Evolutionary conservation across 2,797 vertebrate species (phyloP).

Genomic region (Eupleurogrammus muticus): DNA sequence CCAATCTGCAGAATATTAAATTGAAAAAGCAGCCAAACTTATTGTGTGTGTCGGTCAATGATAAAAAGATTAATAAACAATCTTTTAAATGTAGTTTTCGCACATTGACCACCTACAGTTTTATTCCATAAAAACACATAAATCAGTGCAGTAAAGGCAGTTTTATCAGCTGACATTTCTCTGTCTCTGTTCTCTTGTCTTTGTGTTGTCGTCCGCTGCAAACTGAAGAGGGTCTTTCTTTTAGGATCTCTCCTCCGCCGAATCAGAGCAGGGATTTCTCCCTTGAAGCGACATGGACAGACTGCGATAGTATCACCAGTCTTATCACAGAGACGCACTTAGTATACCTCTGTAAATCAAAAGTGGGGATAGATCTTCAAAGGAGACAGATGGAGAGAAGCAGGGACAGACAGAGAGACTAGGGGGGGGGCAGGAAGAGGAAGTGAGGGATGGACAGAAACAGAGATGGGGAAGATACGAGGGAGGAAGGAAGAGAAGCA

Average conservation of each 20-base stretch:
- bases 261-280: conserved; percentile 43
- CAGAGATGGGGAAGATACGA: conserved; percentile 22
- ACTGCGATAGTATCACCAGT: conserved; percentile 63
- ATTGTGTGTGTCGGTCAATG: too few species aligned
- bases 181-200: conserved; percentile 12
- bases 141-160: background rate
- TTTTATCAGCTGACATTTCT: conserved; percentile 35
- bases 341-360: conserved; percentile 64
- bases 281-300: conserved; percentile 51
- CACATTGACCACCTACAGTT: background rate
- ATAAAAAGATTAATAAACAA: too few species aligned
- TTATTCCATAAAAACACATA: too few species aligned
- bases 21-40: too few species aligned
- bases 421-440: background rate
- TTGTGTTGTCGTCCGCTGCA: conserved; percentile 10
- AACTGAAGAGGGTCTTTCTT: conserved; percentile 34
- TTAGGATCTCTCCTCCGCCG: conserved; percentile 14
- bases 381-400: conserved; percentile 41
- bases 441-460: conserved; percentile 16
- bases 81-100: background rate
- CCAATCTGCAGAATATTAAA: too few species aligned
- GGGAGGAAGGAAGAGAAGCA: conserved; percentile 8
- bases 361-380: conserved; percentile 55
- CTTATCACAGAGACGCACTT: conserved; percentile 52
- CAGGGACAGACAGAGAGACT: conserved; percentile 24